Conservation (phyloP, 2,888 invertebrate genomes). For the Holacanthella duospinosa region DNA sequence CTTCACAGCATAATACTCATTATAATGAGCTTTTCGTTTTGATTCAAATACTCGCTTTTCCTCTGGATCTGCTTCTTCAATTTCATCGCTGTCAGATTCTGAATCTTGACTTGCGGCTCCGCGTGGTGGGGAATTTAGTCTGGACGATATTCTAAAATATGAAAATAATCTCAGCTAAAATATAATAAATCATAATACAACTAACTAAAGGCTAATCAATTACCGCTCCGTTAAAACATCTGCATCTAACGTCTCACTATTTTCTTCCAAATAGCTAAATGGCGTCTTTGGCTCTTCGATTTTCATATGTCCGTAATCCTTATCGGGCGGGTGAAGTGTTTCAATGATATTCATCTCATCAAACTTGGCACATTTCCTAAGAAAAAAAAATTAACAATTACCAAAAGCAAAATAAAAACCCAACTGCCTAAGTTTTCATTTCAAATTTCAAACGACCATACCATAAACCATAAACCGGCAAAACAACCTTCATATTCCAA, state of each 20-base stretch:
- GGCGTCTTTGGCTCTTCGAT: conserved; percentile 11
- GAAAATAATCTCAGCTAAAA: no score
- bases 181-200: no score
- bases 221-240: conserved; percentile 1
- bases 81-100: conserved; percentile 42
- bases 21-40: conserved; percentile 92
- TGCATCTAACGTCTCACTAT: background rate
- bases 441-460: no score
- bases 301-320: conserved; percentile 10
- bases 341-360: conserved; percentile 11
- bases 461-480: background rate
- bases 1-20: conserved; percentile 91
- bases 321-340: conserved; percentile 6
- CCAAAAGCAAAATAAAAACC: no score
- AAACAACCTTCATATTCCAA: background rate
- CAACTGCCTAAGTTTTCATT: no score
- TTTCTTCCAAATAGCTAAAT: conserved; percentile 6
- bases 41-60: conserved; percentile 73
- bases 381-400: background rate
- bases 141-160: no score
- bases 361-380: conserved; percentile 5
- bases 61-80: conserved; percentile 42
- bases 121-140: background rate
- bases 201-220: no score
- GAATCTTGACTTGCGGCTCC: background rate